A percentile compares a stretch with the other conserved stretches of the same genome.
Evolutionary conservation across 2,797 vertebrate species (phyloP).

Genomic region (Bradypodion pumilum): DNA sequence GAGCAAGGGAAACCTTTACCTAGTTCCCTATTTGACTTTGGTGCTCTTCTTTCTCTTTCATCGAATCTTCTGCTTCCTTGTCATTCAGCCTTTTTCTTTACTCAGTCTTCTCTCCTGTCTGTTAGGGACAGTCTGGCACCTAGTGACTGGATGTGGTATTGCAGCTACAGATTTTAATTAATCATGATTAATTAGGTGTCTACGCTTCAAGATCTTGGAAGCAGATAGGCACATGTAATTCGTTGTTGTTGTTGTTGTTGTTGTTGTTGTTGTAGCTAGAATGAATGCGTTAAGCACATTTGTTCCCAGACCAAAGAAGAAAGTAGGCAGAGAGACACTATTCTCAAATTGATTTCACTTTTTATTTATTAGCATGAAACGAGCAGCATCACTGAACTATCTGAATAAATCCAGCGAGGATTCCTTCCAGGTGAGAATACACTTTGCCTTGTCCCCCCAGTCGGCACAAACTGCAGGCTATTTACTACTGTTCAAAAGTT

Average conservation of each 20-base stretch:
- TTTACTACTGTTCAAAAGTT: not conserved
- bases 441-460: not conserved
- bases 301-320: not conserved
- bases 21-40: not conserved
- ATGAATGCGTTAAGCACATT: too few species aligned
- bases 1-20: too few species aligned
- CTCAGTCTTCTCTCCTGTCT: too few species aligned
- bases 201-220: too few species aligned
- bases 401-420: slow-evolving; percentile 90
- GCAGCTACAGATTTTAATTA: not conserved
- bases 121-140: not conserved
- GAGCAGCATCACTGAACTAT: slow-evolving; percentile 92
- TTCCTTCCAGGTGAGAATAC: slow-evolving; percentile 83
- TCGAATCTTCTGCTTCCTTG: not conserved
- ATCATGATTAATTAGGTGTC: too few species aligned
- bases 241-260: too few species aligned
- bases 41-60: not conserved
- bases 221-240: too few species aligned
- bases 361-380: slow-evolving; percentile 86
- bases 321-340: not conserved
- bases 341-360: not conserved
- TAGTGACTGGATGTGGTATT: not conserved
- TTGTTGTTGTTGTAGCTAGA: too few species aligned
- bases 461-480: not conserved
- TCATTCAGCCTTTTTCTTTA: not conserved